Evolutionary conservation across 2,113 vertebrate species (phyloP), one percentile per base, ranked within the genome.

Genomic region (Propithecus coquereli): DNA sequence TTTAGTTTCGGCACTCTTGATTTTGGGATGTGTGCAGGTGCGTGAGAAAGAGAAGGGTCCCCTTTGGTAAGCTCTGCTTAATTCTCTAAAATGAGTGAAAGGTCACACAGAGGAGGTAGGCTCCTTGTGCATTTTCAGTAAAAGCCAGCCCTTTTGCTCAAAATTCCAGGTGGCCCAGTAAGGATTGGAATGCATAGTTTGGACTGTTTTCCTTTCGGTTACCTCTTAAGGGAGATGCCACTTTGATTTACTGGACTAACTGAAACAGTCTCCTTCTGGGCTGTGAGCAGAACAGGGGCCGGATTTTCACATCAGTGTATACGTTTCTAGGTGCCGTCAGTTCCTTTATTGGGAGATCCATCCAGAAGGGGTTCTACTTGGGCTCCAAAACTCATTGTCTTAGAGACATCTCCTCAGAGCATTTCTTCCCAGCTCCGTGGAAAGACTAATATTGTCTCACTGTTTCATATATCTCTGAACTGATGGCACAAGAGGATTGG

Each of bases 1-100:
- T 90, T 96, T 93, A 16, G 91, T 74, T 63, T 91, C 8, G 0
- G 40, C 89, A 40, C 32, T 93, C 95, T 87, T 50, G 63, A 61
- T 94, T 94, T 90, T 92, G 97, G 96, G 94, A 92, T 37, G 74
- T 92, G 74, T 94, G 91, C 85, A 96, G 96, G 89, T 87, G 97
- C 86, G 57, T 66, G 95, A 83, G 63, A 90, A 71, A 71, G 92
- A 96, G 85, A 87, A 96, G 93, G 94, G 84, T 94, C 76, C 95
- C 83, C 96, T 94, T 77, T 45, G 20, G 74, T 97, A 96, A 97
- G 70, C 94, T 93, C 95, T 76, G 17, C 32, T 95, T 97, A 97
- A 97, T 96, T 96, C 83, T 97, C 83, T 91, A 92, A 96, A 97
- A 81, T 84, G 83, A 97, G 45, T 14, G 27, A 97, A 96, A 96